phyloP scores from a whole-genome alignment of 92 coral and sea anemone genomes.

The Bergia puertoricense region DNA sequence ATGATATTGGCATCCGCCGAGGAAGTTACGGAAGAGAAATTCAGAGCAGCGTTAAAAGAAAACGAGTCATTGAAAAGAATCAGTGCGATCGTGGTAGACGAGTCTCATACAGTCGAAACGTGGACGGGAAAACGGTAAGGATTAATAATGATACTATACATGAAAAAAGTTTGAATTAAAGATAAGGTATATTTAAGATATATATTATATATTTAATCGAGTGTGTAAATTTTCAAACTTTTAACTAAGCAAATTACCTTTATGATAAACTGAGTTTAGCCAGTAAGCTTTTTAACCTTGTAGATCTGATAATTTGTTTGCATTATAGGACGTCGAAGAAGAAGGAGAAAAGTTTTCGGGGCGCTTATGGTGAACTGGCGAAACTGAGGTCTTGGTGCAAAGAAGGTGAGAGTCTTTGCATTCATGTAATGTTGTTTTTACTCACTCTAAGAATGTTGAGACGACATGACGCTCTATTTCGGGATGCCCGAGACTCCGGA shows the following conservation, averaged over 20 bases:
- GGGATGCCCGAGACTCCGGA: too few species aligned
- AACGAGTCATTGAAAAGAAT: conserved; percentile 14
- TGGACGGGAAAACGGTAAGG: not conserved
- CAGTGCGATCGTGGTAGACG: conserved; percentile 5
- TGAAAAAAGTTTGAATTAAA: not conserved
- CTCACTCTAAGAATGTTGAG: too few species aligned
- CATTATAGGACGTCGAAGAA: not conserved
- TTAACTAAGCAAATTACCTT: not conserved
- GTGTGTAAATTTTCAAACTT: not conserved
- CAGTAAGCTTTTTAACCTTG: not conserved
- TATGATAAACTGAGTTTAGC: not conserved
- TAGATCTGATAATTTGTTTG: not conserved
- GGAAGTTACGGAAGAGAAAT: conserved; percentile 8
- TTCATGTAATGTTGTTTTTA: too few species aligned
- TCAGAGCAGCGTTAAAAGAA: conserved; percentile 7
- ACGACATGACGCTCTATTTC: too few species aligned
- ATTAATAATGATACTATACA: not conserved
- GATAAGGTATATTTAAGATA: not conserved
- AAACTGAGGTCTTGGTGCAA: conserved; percentile 4
- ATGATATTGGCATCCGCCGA: not conserved
- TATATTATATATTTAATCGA: not conserved
- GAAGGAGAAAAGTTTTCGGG: not conserved
- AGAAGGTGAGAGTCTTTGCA: not conserved
- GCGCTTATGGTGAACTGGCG: not conserved
- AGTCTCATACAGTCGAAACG: not conserved